Conservation (phyloP, 2,113 vertebrate genomes). For the Dasyornis broadbenti region DNA sequence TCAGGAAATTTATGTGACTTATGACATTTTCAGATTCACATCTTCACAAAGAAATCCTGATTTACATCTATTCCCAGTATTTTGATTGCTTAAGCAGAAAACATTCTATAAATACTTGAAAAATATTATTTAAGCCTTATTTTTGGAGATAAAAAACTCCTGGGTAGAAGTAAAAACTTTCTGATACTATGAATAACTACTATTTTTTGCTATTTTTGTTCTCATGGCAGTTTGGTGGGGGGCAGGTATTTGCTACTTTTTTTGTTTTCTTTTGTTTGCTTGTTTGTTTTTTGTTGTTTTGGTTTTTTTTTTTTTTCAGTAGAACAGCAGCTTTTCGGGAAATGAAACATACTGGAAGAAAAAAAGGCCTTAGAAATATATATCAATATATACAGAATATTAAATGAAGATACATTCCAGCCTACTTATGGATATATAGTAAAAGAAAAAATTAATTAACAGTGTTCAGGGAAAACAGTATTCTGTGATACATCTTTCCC, state of each 20-base stretch:
- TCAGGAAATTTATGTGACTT: background rate
- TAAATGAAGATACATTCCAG: background rate
- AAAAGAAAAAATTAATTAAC: background rate
- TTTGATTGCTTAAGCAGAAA: background rate
- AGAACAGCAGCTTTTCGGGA: background rate
- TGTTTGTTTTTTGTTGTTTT: background rate
- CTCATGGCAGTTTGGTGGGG: background rate
- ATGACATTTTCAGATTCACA: background rate
- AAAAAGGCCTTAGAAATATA: background rate
- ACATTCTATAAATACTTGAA: background rate
- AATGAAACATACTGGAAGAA: background rate
- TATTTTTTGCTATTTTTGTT: background rate
- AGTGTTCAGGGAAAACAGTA: background rate
- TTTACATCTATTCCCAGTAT: background rate
- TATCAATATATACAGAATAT: background rate
- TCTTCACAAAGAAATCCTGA: background rate
- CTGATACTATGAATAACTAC: background rate
- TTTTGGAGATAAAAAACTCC: background rate
- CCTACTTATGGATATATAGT: background rate
- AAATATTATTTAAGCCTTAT: background rate
- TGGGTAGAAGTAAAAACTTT: background rate
- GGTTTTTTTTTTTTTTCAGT: background rate
- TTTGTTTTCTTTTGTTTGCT: background rate
- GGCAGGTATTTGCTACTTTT: accelerated
- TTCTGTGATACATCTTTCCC: background rate